These are phyloP conservation scores for Drosophila pachea DNA, from an alignment of 1,140 invertebrate genomes.

Conservation along the genomic window DNA sequence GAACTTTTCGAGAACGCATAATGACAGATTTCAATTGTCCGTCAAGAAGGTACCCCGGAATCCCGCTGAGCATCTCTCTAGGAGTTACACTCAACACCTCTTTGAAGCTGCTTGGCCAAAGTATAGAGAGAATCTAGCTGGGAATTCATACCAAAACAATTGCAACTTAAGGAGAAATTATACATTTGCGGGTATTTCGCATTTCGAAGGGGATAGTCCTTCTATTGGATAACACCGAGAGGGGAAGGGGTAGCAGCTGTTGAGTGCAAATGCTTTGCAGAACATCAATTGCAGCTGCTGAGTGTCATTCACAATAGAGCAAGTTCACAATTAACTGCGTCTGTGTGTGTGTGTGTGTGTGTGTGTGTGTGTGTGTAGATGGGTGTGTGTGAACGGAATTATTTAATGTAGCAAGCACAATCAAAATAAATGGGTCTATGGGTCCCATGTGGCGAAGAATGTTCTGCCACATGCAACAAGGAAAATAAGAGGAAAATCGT, in stretches of 20 bases:
- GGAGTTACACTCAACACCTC: too few species aligned
- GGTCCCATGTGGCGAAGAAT: constrained; percentile 55
- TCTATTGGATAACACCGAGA: background rate
- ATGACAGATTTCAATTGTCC: too few species aligned
- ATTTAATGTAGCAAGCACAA: constrained; percentile 17
- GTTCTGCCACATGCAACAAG: constrained; percentile 30
- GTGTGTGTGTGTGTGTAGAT: background rate
- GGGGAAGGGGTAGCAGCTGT: too few species aligned
- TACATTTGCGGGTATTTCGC: too few species aligned
- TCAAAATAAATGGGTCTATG: constrained; percentile 20
- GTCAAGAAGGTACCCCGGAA: too few species aligned
- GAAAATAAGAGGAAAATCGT: constrained; percentile 61
- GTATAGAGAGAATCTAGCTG: too few species aligned
- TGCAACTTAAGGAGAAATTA: too few species aligned
- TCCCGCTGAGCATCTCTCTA: too few species aligned
- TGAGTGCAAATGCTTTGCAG: background rate
- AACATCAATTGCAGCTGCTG: background rate
- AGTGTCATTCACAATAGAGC: constrained; percentile 30
- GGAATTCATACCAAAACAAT: too few species aligned
- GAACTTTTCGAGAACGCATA: too few species aligned
- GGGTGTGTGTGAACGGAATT: constrained; percentile 5
- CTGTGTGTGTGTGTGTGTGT: too few species aligned
- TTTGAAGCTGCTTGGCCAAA: too few species aligned
- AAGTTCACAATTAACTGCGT: constrained; percentile 43
- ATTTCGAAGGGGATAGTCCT: background rate